Evolutionary conservation across 2,797 vertebrate genomes (phyloP), one percentile per base, ranked within the genome.

Genomic region (Dermochelys coriacea): DNA sequence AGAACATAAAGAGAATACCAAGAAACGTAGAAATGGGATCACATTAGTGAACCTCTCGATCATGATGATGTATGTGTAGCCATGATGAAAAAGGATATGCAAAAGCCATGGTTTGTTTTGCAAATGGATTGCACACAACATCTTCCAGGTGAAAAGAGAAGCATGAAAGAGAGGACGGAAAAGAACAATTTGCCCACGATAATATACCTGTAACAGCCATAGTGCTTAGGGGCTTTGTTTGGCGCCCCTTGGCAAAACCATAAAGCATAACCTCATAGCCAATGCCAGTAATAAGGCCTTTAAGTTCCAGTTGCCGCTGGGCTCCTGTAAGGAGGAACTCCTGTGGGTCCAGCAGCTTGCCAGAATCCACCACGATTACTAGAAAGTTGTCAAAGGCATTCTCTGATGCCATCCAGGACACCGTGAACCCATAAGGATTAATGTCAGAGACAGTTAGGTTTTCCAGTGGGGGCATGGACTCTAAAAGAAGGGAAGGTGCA

Each of bases 201-300:
- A 96, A 94, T 98, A 97, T 99, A 99, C 99, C 99, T 99, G 99
- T 99, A 98, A 98, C 97, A 98, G 99, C 98, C 98, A 99, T 98
- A 98, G 99, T 97, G 82, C 98, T 99, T 98, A 99, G 98, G 97
- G 99, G 98, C 96, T 98, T 99, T 98, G 99, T 99, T 98, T 98
- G 98, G 94, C 98, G 98, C 98, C 99, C 99, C 96, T 98, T 98
- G 96, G 98, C 98, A 98, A 99, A 98, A 96, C 99, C 99, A 85
- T 98, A 99, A 98, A 99, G 98, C 97, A 98, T 97, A 98, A 99
- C 98, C 98, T 99, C 99, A 99, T 99, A 99, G 98, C 99, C 99
- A 98, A 99, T 99, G 98, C 99, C 99, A 45, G 99, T 99, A 98
- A 99, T 99, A 97, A 99, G 99, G 97, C 99, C 99, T 98, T 98